Evolutionary conservation across 2,113 vertebrate species (phyloP).

Genomic region (Charina bottae): DNA sequence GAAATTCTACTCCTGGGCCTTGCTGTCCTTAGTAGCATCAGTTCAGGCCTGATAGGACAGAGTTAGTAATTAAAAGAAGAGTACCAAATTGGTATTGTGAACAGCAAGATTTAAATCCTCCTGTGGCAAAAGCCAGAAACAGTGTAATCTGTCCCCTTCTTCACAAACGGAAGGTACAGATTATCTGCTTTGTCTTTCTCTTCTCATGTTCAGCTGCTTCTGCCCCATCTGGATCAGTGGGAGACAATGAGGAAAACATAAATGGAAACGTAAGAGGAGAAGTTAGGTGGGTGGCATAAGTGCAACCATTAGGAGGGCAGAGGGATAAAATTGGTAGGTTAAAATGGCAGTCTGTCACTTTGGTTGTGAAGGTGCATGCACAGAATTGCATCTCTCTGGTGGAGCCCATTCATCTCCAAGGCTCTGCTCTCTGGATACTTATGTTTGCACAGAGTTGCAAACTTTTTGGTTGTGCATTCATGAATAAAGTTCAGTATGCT

Average conservation of each 20-base stretch:
- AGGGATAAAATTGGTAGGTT: background rate
- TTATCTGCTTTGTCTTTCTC: background rate
- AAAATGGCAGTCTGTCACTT: background rate
- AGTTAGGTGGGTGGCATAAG: background rate
- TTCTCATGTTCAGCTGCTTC: background rate
- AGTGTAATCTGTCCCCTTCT: background rate
- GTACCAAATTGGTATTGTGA: background rate
- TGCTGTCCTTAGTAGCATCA: background rate
- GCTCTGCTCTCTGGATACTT: background rate
- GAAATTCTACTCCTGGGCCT: background rate
- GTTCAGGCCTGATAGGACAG: background rate
- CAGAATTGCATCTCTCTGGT: background rate
- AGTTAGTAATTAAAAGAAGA: background rate
- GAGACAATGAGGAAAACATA: background rate
- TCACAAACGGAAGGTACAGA: background rate
- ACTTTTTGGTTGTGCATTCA: background rate
- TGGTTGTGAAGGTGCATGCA: background rate
- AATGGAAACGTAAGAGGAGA: background rate
- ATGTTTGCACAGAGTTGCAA: background rate
- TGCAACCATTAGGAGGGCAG: background rate
- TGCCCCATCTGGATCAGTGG: no score
- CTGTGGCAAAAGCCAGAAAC: background rate
- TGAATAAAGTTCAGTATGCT: background rate
- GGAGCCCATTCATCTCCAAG: no score
- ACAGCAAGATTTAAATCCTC: background rate